Evolutionary conservation across 2,888 invertebrate species (phyloP).

Genomic region (Beris morrisii): DNA sequence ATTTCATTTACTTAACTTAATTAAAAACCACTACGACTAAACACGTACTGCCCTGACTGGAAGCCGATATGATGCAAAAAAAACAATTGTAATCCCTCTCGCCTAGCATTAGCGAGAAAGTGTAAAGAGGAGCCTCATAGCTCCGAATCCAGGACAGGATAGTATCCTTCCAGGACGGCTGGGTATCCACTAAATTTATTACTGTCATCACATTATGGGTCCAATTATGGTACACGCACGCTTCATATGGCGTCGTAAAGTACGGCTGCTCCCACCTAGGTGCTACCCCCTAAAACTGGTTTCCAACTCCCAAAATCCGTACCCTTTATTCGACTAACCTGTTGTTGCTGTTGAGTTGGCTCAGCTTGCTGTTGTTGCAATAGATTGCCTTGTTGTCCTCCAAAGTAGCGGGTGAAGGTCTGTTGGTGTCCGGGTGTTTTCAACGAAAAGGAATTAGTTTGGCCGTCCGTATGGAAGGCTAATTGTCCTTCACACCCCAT

Average conservation of each 20-base stretch:
- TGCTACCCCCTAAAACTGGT: no score
- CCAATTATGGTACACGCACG: no score
- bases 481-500: constrained; percentile 46
- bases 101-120: no score
- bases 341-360: constrained; percentile 39
- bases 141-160: not conserved
- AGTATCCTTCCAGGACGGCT: no score
- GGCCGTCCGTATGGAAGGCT: constrained; percentile 52
- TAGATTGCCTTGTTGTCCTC: constrained; percentile 43
- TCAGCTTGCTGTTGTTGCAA: constrained; percentile 41
- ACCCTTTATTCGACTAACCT: constrained; percentile 16
- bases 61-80: no score
- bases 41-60: not conserved
- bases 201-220: no score
- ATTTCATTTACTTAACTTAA: no score
- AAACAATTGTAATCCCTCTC: no score
- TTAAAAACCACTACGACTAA: no score
- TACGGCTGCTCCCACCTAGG: no score
- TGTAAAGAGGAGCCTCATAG: no score
- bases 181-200: constrained; percentile 1
- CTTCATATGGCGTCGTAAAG: not conserved
- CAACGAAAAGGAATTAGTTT: constrained; percentile 52
- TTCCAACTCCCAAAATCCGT: no score
- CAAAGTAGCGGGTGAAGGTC: constrained; percentile 52
- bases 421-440: constrained; percentile 54